Evolutionary conservation across 1,140 invertebrate genomes (phyloP), one percentile per base, ranked within the genome.

Genomic region (Drosophila varians): DNA sequence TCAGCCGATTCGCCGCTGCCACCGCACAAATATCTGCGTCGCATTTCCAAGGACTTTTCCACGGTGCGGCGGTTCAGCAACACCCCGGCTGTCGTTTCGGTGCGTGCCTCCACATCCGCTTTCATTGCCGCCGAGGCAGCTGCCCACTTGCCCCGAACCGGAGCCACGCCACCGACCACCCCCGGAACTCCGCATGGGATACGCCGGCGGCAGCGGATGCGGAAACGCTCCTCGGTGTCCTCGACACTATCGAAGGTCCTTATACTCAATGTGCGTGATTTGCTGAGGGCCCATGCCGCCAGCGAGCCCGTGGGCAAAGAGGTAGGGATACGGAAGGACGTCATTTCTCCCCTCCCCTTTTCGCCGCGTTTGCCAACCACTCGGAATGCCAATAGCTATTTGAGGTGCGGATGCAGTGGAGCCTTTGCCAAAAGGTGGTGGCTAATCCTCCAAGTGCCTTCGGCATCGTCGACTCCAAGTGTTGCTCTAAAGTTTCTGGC

Each of bases 231-330:
- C 16, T 91, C 90, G 1, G 74, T 91, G 28, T 90, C 90, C 34
- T 91, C 90, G 43, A 90, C 90, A 7, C 62, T 91, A 18, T 91
- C 90, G 6, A 90, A 89, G 80, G 89, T 91, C 42, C 68, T 91
- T n/a, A 89, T 91, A 73, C 75, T 91, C 31, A 91, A 91, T 53
- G 90, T 91, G 47, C 82, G 90, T 21, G 90, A 91, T 77, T 86
- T 91, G 74, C 64, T 91, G 36, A 83, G 58, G 65, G 64, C 69
- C 9, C 71, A 80, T 11, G 49, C 83, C 19, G 56, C 66, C 56
- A 65, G 45, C 45, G 71, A 72, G 4, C 56, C 54, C 3, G 36
- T 38, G 36, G 14, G 43, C 0, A 38, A 64, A 48, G 83, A 90
- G 88, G 88, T 90, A 88, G 31, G 42, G 25, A 21, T 11, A 6